Conservation (phyloP, 2,113 vertebrate species). For the Theristicus caerulescens region DNA sequence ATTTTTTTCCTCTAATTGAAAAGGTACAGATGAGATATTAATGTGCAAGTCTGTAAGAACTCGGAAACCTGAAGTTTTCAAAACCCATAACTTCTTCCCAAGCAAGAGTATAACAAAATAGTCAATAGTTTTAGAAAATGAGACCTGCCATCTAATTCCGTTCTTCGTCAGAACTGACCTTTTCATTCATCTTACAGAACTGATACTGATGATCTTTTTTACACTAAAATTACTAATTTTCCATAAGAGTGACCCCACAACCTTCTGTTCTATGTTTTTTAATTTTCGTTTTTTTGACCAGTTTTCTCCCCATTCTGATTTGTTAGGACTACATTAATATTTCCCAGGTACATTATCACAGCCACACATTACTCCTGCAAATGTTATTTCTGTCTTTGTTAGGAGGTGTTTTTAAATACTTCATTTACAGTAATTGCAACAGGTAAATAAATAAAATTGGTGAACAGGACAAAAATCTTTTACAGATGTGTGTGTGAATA, state of each 20-base stretch:
- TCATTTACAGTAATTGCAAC: neutral
- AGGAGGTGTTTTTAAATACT: neutral
- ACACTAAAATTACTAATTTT: neutral
- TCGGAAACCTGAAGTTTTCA: neutral
- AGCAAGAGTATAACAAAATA: neutral
- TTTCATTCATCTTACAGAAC: neutral
- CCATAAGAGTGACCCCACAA: neutral
- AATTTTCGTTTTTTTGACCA: neutral
- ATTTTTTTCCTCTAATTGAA: neutral
- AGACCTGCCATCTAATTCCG: neutral
- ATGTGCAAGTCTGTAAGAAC: neutral
- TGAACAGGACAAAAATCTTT: neutral
- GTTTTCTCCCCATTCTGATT: neutral
- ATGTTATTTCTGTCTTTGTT: neutral
- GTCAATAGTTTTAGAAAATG: neutral
- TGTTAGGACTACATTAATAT: neutral
- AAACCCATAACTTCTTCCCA: neutral
- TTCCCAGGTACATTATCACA: neutral
- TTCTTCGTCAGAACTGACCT: neutral
- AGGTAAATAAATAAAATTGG: neutral
- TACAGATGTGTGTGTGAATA: neutral
- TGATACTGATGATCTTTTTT: neutral
- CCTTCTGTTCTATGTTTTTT: neutral
- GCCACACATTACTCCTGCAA: neutral
- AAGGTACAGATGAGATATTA: neutral